Evolutionary conservation across 1,140 invertebrate species (phyloP).

Genomic region (Drosophila lacertosa): DNA sequence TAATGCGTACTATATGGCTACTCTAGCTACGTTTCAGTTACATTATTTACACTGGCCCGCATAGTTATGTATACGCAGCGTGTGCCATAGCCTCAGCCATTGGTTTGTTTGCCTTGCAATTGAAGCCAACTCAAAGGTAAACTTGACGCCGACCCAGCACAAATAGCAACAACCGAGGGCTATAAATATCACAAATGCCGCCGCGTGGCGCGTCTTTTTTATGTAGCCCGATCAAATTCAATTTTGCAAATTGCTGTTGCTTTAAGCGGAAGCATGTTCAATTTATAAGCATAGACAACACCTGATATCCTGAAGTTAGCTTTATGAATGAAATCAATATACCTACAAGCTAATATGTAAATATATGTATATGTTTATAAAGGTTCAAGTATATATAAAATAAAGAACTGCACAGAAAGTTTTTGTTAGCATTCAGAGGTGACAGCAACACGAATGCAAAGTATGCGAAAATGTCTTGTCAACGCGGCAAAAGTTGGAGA

Average conservation of each 20-base stretch:
- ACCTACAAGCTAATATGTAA: no score
- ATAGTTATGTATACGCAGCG: neutral
- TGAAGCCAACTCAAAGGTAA: constrained; percentile 36
- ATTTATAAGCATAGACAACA: neutral
- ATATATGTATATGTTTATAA: neutral
- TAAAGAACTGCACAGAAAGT: neutral
- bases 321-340: no score
- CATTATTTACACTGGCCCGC: constrained; percentile 60
- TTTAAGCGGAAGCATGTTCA: neutral
- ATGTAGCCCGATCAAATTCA: neutral
- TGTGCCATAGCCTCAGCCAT: constrained; percentile 16
- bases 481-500: constrained; percentile 38
- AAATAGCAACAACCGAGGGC: constrained; percentile 15
- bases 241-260: constrained; percentile 35
- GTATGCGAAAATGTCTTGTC: constrained; percentile 66
- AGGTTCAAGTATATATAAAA: no score
- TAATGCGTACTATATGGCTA: constrained; percentile 14
- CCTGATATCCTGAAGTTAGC: no score
- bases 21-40: constrained; percentile 46
- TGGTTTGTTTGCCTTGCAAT: constrained; percentile 23
- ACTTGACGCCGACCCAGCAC: constrained; percentile 14
- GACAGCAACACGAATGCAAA: constrained; percentile 47
- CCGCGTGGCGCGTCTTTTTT: neutral
- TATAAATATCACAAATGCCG: constrained; percentile 23
- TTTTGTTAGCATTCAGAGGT: constrained; percentile 17